Evolutionary conservation across 2,113 vertebrate species (phyloP).

Genomic region (Microtus pennsylvanicus): DNA sequence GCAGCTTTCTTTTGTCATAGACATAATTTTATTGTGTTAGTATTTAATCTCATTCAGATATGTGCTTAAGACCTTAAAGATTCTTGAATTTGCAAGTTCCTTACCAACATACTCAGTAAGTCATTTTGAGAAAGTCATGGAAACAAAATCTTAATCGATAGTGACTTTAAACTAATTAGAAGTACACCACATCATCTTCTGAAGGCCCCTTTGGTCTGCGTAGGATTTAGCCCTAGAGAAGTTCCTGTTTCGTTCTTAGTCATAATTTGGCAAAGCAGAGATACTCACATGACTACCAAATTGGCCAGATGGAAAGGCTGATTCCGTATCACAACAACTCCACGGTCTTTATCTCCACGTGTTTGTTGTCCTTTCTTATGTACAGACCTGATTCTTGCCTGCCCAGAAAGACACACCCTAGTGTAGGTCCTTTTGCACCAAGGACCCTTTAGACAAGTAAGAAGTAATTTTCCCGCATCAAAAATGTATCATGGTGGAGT

Average conservation of each 20-base stretch:
- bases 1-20: background rate
- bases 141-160: constrained; percentile 27
- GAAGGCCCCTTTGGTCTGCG: background rate
- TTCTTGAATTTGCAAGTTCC: background rate
- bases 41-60: background rate
- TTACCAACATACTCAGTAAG: constrained; percentile 9
- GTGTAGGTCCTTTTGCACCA: fast-evolving
- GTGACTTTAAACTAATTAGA: constrained; percentile 6
- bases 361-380: background rate
- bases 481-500: background rate
- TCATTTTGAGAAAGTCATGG: constrained; percentile 52
- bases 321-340: background rate
- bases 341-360: background rate
- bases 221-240: constrained; percentile 47
- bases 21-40: background rate
- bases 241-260: constrained; percentile 68
- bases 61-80: background rate
- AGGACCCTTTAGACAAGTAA: background rate
- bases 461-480: background rate
- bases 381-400: background rate
- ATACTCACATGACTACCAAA: constrained; percentile 9
- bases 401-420: background rate
- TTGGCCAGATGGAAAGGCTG: constrained; percentile 73
- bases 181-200: background rate
- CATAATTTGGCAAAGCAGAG: constrained; percentile 63